Base-by-base conservation (phyloP, 1,140 invertebrate species). In the Phymastichus coffea region DNA sequence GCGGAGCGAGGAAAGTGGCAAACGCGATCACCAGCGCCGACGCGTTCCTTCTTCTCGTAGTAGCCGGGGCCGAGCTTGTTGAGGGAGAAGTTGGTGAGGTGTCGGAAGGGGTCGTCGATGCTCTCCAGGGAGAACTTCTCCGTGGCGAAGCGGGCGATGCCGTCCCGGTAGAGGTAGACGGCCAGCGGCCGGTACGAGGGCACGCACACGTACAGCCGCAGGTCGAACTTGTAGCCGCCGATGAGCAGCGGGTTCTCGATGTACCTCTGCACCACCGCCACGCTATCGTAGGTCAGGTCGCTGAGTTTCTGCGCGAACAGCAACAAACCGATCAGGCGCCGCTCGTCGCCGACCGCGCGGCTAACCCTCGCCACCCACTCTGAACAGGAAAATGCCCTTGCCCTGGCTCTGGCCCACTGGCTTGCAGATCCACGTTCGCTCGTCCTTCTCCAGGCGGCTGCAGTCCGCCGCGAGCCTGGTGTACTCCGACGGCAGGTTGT, bases 141-240 rank as follows among this genome's bases (percentile, higher is more conserved):
- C 0, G 92, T 94, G 28, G 85, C 81, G 66, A 91, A 93, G 59
- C 91, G 83, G 59, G 87, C 90, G 60, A 94, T 82, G 6, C 92
- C 92, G 65, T 92, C 87, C 60, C 87, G 87, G 70, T 94, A 94
- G 14, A 94, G 70, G 73, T 94, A 94, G 40, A 93, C 87, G 19
- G 89, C 89, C 1, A 94, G 72, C 1, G 92, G 92, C 37, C 86
- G 83, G 65, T 91, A 93, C 0, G 88, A 93, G 4, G 91, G 90
- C 2, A 94, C 89, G 61, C 91, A 85, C 0, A 93, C 91, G 71
- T 94, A 94, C 1, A 95, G 73, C 33, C 92, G 79, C 23, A 95
- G 77, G 79, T 95, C 92, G 67, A 92, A 93, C 75, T 94, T 94
- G 74, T 94, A 93, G 8, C 90, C 91, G 0, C 91, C 91, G 65